These are phyloP conservation scores for Rhea pennata DNA, from an alignment of 2,113 vertebrate genomes.

Conservation along the genomic window DNA sequence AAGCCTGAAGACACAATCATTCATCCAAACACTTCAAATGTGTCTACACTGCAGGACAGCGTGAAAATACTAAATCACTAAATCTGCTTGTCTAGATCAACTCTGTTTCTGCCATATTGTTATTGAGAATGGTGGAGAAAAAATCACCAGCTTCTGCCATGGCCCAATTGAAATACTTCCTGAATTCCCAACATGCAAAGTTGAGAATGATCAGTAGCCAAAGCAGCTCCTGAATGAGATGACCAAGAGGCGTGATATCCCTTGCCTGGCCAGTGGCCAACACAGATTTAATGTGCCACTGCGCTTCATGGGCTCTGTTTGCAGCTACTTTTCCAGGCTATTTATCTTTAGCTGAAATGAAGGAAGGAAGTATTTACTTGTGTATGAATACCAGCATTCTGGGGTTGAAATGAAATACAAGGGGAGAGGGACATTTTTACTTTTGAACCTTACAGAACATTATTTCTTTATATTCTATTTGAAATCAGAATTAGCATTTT, in stretches of 20 bases:
- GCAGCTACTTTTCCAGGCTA: neutral
- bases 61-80: neutral
- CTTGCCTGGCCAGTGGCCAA: neutral
- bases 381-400: neutral
- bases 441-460: neutral
- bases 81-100: neutral
- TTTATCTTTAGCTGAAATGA: neutral
- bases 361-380: neutral
- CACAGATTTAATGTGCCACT: neutral
- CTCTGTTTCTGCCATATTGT: neutral
- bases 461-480: neutral
- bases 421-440: neutral
- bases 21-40: neutral
- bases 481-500: neutral
- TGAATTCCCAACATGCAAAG: neutral
- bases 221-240: neutral
- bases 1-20: neutral
- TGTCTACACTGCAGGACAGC: neutral
- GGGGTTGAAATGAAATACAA: neutral
- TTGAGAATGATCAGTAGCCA: neutral
- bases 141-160: neutral
- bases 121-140: fast-evolving
- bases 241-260: neutral
- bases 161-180: neutral
- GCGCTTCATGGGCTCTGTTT: neutral